Evolutionary conservation across 2,888 invertebrate genomes (phyloP).

Genomic region (Tuta absoluta): DNA sequence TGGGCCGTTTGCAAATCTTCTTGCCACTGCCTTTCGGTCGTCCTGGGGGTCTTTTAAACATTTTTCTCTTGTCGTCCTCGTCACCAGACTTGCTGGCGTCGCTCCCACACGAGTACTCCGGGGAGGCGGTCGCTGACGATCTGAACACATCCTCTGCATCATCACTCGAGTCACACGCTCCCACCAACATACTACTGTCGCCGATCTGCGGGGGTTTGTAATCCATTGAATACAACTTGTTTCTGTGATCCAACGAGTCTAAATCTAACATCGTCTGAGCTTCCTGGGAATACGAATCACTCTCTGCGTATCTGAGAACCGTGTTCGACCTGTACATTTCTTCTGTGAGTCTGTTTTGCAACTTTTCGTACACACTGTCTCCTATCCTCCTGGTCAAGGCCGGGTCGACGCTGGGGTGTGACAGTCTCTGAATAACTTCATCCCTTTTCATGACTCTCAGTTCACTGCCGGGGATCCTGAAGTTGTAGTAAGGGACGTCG

Average conservation of each 20-base stretch:
- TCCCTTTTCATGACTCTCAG: conserved; percentile 64
- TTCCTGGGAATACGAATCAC: conserved; percentile 60
- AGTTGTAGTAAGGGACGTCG: conserved; percentile 70
- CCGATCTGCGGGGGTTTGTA: conserved; percentile 56
- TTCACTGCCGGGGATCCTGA: conserved; percentile 64
- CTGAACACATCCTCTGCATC: conserved; percentile 68
- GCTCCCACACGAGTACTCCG: conserved; percentile 67
- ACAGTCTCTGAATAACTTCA: conserved; percentile 62
- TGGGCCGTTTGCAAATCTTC: conserved; percentile 69
- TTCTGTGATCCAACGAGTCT: conserved; percentile 64
- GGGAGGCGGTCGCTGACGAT: conserved; percentile 66
- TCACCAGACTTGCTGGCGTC: conserved; percentile 72
- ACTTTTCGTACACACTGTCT: conserved; percentile 62
- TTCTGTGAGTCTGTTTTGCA: conserved; percentile 62
- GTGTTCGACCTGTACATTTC: conserved; percentile 60
- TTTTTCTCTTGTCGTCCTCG: conserved; percentile 73
- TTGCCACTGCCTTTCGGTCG: conserved; percentile 78
- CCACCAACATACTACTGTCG: conserved; percentile 52
- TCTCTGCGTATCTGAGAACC: conserved; percentile 63
- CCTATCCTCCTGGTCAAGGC: conserved; percentile 56
- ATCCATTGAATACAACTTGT: conserved; percentile 57
- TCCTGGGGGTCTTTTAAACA: conserved; percentile 78
- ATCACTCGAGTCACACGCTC: conserved; percentile 68
- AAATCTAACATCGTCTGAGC: conserved; percentile 65
- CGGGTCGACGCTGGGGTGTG: conserved; percentile 59